Evolutionary conservation across 2,797 vertebrate genomes (phyloP), one percentile per base, ranked within the genome.

Genomic region (Dicrostonyx torquatus): DNA sequence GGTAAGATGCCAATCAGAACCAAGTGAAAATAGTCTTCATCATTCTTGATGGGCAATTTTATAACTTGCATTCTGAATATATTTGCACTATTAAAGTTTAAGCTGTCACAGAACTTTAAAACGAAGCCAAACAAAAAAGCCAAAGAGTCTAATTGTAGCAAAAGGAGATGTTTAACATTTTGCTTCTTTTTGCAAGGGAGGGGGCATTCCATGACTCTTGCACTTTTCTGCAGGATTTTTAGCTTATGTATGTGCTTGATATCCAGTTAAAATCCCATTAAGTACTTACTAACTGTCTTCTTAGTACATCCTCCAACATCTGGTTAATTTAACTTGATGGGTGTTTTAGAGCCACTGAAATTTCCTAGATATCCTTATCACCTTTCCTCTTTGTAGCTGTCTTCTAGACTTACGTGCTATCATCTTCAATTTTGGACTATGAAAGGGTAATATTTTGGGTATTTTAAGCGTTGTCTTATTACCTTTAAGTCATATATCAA

Each of bases 1-100:
- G 79, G 83, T 87, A 97, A 97, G 84, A 96, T 93, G 93, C 78
- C 98, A 96, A 97, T 95, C 84, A 92, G 93, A 97, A 96, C 97
- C 62, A 92, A 97, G 97, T 77, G 75, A 97, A 95, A 78, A 92
- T 37, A 64, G 55, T 89, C 94, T 93, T 94, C 62, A 86, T 96
- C 75, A 53, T 95, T 97, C 95, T 97, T 94, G 12, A 97, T 97
- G 88, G 88, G 91, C 96, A 80, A 78, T 97, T 97, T 95, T 96
- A 96, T 90, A 87, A 91, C 5, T 64, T 95, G 58, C 76, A 86
- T 58, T 89, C 78, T 96, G 95, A 97, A 95, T 94, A 83, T 84
- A 95, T 75, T 91, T 88, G 91, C 68, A 94, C 37, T 95, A 68
- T 53, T 80, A 1, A 95, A 93, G 92, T 96, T 97, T 96, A 97